These are phyloP conservation scores for Melipona beecheii DNA, from an alignment of 2,888 invertebrate genomes.

Conservation along the genomic window DNA sequence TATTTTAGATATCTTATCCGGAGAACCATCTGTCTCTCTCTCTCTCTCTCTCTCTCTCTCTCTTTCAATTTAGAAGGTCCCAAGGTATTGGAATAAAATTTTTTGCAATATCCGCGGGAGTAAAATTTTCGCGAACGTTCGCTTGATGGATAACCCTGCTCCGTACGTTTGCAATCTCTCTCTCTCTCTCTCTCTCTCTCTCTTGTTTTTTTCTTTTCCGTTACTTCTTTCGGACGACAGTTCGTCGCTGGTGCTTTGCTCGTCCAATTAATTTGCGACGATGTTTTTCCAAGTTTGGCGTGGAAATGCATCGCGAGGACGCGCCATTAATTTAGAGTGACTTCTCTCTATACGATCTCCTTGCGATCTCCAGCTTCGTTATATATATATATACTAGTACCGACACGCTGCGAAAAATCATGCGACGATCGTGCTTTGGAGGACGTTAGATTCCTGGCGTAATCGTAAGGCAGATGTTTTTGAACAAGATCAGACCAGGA, in stretches of 20 bases:
- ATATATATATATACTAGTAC: background rate
- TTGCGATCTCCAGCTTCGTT: background rate
- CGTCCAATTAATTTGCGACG: conserved; percentile 43
- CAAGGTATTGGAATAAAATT: background rate
- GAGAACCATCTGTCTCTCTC: background rate
- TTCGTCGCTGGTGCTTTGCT: background rate
- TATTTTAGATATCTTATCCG: background rate
- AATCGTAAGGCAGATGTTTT: conserved; percentile 9
- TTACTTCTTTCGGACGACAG: background rate
- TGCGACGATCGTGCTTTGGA: background rate
- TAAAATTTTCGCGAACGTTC: background rate
- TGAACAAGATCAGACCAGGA: background rate
- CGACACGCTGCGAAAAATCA: background rate
- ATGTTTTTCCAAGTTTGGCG: background rate
- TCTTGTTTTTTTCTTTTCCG: background rate
- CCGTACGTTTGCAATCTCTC: background rate
- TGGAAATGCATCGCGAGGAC: background rate
- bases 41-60: background rate
- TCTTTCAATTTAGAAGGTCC: background rate
- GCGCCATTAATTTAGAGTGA: conserved; percentile 26
- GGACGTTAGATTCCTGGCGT: background rate
- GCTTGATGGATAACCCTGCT: background rate
- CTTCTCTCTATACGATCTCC: background rate
- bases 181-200: background rate
- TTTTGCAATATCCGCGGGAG: background rate